Evolutionary conservation across 2,888 invertebrate genomes (phyloP).

Genomic region (Megalurothrips usitatus): DNA sequence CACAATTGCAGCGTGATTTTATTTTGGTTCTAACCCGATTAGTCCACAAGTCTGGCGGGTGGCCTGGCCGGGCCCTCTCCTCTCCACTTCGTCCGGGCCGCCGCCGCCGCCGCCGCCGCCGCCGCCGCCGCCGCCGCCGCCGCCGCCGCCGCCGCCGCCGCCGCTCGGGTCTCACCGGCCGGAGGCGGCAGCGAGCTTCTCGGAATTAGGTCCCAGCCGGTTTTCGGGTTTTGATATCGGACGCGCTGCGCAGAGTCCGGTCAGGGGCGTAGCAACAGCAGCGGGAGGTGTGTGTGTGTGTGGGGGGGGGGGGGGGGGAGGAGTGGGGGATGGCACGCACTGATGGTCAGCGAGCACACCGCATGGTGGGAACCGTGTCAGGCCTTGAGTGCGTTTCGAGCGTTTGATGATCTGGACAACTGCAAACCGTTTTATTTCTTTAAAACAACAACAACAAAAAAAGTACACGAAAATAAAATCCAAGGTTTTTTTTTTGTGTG

Average conservation of each 20-base stretch:
- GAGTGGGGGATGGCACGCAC: not conserved
- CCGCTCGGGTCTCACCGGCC: not conserved
- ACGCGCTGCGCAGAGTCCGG: not conserved
- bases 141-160: too few species aligned
- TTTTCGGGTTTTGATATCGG: slow-evolving; percentile 40
- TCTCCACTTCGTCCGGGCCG: too few species aligned
- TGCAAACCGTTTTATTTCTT: too few species aligned
- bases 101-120: too few species aligned
- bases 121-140: too few species aligned
- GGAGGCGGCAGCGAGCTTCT: not conserved
- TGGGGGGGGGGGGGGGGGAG: not conserved
- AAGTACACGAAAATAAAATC: too few species aligned
- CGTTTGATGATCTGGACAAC: too few species aligned
- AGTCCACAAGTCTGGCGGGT: too few species aligned
- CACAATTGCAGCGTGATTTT: slow-evolving; percentile 34
- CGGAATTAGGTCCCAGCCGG: slow-evolving; percentile 10
- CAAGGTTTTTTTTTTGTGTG: too few species aligned
- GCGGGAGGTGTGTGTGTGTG: too few species aligned
- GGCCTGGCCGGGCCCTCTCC: slow-evolving; percentile 14
- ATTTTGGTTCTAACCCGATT: slow-evolving; percentile 29
- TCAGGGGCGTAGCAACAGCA: not conserved
- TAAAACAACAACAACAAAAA: too few species aligned
- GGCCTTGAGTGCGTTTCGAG: not conserved
- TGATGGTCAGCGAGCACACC: not conserved
- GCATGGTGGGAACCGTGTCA: not conserved